These are phyloP conservation scores for Doris montereyensis DNA, from an alignment of 2,888 invertebrate species.

Conservation along the genomic window DNA sequence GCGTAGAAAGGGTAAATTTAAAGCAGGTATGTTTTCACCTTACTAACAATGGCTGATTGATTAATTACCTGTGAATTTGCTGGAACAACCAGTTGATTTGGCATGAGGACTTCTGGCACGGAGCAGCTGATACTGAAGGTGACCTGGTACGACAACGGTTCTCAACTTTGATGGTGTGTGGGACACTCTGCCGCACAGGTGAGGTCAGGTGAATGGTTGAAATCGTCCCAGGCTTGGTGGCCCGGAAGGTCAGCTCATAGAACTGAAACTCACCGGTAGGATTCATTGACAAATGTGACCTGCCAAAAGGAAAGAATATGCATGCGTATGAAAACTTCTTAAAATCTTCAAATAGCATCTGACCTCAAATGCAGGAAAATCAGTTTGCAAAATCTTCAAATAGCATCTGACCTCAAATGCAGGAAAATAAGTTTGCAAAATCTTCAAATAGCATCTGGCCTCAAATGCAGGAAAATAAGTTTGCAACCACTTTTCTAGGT, in stretches of 20 bases:
- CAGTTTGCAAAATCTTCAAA: background rate
- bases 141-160: slow-evolving; percentile 69
- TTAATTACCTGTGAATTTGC: slow-evolving; percentile 66
- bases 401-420: background rate
- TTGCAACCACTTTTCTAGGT: no score
- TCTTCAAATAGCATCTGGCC: background rate
- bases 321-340: background rate
- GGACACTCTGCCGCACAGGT: slow-evolving; percentile 70
- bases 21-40: no score
- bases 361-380: background rate
- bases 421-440: background rate
- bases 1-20: no score
- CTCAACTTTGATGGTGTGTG: slow-evolving; percentile 67
- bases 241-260: slow-evolving; percentile 70
- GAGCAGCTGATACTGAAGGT: slow-evolving; percentile 67
- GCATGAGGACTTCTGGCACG: slow-evolving; percentile 68
- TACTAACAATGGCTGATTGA: no score
- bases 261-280: slow-evolving; percentile 71
- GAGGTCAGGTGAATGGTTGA: slow-evolving; percentile 67
- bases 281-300: slow-evolving; percentile 72
- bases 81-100: slow-evolving; percentile 67
- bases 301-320: slow-evolving; percentile 50
- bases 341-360: background rate
- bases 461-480: background rate
- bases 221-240: slow-evolving; percentile 66